phyloP scores from a whole-genome alignment of 2,113 vertebrate genomes.

The Chloropsis hardwickii region DNA sequence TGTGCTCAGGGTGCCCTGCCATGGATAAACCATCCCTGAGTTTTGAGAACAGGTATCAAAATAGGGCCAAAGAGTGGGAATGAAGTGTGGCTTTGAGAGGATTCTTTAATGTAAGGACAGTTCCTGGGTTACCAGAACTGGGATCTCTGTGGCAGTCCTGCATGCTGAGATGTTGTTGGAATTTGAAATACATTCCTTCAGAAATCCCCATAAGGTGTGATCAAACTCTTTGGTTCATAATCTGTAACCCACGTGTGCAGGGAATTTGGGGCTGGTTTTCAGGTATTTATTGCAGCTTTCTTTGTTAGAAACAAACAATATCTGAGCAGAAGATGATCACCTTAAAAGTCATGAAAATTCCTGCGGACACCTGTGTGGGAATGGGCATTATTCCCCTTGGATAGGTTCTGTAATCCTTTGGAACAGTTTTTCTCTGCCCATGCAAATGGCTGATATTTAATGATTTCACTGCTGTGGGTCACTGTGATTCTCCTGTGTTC shows the following conservation, averaged over 20 bases:
- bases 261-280: neutral
- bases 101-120: neutral
- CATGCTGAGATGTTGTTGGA: neutral
- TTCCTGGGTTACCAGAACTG: neutral
- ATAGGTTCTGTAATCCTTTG: neutral
- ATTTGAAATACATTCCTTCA: too few species aligned
- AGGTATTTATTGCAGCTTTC: neutral
- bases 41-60: neutral
- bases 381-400: neutral
- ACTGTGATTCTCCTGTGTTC: neutral
- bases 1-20: neutral
- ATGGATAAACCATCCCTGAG: fast-evolving
- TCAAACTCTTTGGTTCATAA: neutral
- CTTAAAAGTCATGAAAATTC: neutral
- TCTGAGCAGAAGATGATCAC: neutral
- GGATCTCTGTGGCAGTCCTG: neutral
- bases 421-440: neutral
- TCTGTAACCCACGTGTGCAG: fast-evolving
- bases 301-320: neutral
- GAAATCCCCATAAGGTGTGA: neutral
- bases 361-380: neutral
- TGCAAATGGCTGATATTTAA: neutral
- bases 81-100: neutral
- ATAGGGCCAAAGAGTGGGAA: neutral
- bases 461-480: neutral